These are phyloP conservation scores for Drosophila seclusa DNA, from an alignment of 2,888 invertebrate species.

Conservation along the genomic window DNA sequence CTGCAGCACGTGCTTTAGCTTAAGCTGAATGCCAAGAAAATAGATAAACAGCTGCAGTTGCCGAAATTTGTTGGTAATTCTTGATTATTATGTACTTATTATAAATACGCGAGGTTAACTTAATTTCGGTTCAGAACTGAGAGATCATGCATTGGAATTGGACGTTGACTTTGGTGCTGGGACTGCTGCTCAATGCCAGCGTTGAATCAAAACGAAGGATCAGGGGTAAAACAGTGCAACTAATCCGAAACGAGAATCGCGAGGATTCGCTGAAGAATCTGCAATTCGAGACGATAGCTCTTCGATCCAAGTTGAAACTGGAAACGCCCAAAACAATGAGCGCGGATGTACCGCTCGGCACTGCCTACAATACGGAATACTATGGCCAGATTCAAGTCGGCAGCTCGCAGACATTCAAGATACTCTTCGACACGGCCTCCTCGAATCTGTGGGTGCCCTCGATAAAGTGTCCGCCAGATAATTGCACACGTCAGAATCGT, in stretches of 20 bases:
- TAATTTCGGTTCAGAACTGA: conserved; percentile 1
- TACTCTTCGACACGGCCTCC: conserved; percentile 93
- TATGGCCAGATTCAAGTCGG: conserved; percentile 91
- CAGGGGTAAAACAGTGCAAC: conserved; percentile 3
- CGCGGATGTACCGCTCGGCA: conserved; percentile 34
- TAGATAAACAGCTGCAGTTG: conserved; percentile 26
- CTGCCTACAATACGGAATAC: conserved; percentile 67
- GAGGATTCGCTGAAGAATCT: conserved; percentile 8
- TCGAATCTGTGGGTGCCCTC: conserved; percentile 88
- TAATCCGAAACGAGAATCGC: conserved; percentile 23
- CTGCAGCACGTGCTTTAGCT: conserved; percentile 19
- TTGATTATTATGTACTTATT: not conserved
- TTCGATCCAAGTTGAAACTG: conserved; percentile 50
- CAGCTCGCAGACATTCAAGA: conserved; percentile 93
- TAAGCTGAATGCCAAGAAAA: not conserved
- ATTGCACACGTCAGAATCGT: conserved; percentile 85
- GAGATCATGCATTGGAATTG: conserved; percentile 40
- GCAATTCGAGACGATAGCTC: conserved; percentile 18
- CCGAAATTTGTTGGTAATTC: conserved; percentile 1
- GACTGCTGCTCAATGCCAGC: conserved; percentile 5
- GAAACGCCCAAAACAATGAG: not conserved
- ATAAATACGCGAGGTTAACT: conserved; percentile 34
- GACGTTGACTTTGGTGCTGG: conserved; percentile 14
- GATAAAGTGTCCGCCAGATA: conserved; percentile 88
- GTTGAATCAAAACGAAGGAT: conserved; percentile 24